Evolutionary conservation across 2,113 vertebrate genomes (phyloP), one percentile per base, ranked within the genome.

Genomic region (Callorhinus ursinus): DNA sequence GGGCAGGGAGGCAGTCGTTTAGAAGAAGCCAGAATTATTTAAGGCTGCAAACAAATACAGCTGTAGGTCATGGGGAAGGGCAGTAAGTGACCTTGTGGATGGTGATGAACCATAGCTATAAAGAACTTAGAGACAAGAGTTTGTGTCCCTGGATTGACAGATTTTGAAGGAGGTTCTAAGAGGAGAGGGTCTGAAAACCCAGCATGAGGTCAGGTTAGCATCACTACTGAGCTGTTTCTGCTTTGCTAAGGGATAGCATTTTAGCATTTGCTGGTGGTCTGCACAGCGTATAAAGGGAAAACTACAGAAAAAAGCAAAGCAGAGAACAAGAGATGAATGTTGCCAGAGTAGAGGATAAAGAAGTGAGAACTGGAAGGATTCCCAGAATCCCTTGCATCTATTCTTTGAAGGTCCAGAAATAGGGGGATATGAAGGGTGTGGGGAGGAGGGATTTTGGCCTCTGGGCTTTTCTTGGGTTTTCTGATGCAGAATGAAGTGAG

Each of bases 121-220:
- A 90, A 93, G 85, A 93, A 84, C 28, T 69, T 57, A 85, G 63
- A 96, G 39, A 77, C 36, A 59, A 81, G 89, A 80, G n/a, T 79
- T 76, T 83, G 33, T 94, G 24, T 84, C 59, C 59, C 71, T 97
- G 80, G 55, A 46, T 22, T 83, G 72, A 69, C 21, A 87, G 36
- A 61, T 51, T 72, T 46, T 95, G 90, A 63, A 97, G 72, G 33
- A 93, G 74, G 57, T 96, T 96, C 72, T 69, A 90, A 79, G 74
- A 69, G 42, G 71, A 93, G 74, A 74, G 49, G 49, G 18, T 86
- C 53, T 72, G 65, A 71, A 82, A 83, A 42, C n/a, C 72, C 71
- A 94, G 49, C 9, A 14, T 21, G 51, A 84, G 21, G 57, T 55
- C 51, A 84, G 61, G 69, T 84, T 90, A 92, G 61, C 13, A 42